A percentile compares a stretch with the other conserved stretches of the same genome.
phyloP scores from a whole-genome alignment of 2,888 invertebrate species.

The Drosophila mimetica region DNA sequence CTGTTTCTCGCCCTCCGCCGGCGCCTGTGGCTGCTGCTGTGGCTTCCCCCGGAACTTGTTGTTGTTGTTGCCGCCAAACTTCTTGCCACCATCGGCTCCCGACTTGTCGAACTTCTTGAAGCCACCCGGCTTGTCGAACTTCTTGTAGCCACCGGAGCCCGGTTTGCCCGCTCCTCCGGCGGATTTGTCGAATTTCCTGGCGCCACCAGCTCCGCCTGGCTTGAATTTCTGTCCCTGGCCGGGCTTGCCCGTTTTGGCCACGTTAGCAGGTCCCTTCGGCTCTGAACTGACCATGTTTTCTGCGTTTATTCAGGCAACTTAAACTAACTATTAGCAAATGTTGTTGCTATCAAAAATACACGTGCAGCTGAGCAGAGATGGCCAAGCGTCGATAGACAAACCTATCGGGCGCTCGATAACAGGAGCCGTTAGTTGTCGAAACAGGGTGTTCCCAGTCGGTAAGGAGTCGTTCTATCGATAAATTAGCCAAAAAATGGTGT shows the following conservation, averaged over 20 bases:
- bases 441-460: too few species aligned
- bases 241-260: slow-evolving; percentile 9
- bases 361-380: slow-evolving; percentile 22
- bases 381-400: too few species aligned
- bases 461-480: too few species aligned
- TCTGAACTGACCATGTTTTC: slow-evolving; percentile 33
- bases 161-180: background rate
- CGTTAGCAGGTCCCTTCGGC: slow-evolving; percentile 28
- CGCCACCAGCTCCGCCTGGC: slow-evolving; percentile 8
- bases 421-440: too few species aligned
- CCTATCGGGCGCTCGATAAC: too few species aligned
- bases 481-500: slow-evolving; percentile 46
- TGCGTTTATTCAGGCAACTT: background rate
- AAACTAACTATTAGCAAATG: slow-evolving; percentile 3
- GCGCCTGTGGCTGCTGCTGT: slow-evolving; percentile 6
- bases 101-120: slow-evolving; percentile 18
- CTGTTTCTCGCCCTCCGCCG: slow-evolving; percentile 85
- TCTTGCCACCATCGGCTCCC: slow-evolving; percentile 14
- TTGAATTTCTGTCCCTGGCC: slow-evolving; percentile 19
- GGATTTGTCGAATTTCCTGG: slow-evolving; percentile 11
- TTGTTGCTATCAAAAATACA: slow-evolving; percentile 17
- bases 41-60: slow-evolving; percentile 38
- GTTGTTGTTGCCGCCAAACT: slow-evolving; percentile 14
- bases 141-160: background rate
- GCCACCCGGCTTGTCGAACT: slow-evolving; percentile 5